These are phyloP conservation scores for Saccopteryx leptura DNA, from an alignment of 2,113 vertebrate genomes.

Conservation along the genomic window DNA sequence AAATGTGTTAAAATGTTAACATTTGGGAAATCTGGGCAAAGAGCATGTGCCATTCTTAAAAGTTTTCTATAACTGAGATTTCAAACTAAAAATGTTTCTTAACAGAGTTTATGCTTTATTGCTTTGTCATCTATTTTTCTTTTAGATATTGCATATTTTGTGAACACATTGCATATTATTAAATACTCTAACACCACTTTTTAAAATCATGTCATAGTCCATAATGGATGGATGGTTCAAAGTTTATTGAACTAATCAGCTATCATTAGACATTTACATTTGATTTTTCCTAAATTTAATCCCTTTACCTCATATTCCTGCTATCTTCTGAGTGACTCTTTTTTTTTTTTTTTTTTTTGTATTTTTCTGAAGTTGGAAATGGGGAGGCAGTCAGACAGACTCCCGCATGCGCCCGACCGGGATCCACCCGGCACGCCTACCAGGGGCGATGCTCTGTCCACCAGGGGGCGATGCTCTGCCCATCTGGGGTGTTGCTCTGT, in stretches of 20 bases:
- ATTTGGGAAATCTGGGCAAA: not conserved
- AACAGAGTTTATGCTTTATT: not conserved
- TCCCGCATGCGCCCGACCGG: too few relatives aligned
- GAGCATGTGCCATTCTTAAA: not conserved
- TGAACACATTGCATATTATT: not conserved
- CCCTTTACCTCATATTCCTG: not conserved
- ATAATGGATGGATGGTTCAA: not conserved
- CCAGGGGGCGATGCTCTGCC: too few relatives aligned
- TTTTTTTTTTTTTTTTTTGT: too few relatives aligned
- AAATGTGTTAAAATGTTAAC: not conserved
- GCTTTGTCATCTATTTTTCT: not conserved
- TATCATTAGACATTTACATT: not conserved
- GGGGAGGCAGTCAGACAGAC: too few relatives aligned
- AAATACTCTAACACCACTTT: not conserved
- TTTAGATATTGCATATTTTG: not conserved
- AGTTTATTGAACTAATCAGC: not conserved
- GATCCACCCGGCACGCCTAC: too few relatives aligned
- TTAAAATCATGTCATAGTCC: not conserved
- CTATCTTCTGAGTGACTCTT: not conserved
- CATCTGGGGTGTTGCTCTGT: too few relatives aligned
- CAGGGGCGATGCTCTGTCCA: too few relatives aligned
- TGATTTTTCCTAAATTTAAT: not conserved
- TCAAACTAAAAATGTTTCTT: not conserved
- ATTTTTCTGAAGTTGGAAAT: too few relatives aligned
- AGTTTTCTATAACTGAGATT: slow-evolving; percentile 16